Evolutionary conservation across 2,888 invertebrate species (phyloP).

Genomic region (Trichogramma dendrolimi): DNA sequence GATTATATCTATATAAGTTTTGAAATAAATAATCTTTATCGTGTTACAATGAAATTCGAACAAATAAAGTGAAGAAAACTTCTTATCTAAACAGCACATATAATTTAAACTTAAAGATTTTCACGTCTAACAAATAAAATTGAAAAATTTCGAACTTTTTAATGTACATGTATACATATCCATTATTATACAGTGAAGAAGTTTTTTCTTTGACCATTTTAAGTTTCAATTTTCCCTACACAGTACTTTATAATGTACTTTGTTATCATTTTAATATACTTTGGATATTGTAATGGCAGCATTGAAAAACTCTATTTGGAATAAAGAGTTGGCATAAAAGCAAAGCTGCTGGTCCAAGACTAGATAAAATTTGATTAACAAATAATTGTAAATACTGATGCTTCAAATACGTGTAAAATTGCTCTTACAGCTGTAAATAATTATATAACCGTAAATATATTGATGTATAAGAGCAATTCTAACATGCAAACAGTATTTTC

Average conservation of each 20-base stretch:
- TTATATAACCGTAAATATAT: slow-evolving; percentile 9
- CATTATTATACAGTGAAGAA: background rate
- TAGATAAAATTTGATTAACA: slow-evolving; percentile 51
- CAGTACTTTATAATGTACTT: slow-evolving; percentile 4
- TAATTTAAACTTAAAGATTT: no score
- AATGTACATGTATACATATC: background rate
- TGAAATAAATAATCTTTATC: no score
- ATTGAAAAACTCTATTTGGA: slow-evolving; percentile 26
- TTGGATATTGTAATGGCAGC: slow-evolving; percentile 31
- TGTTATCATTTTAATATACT: slow-evolving; percentile 26
- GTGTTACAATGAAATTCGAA: no score
- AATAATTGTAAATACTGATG: slow-evolving; percentile 46
- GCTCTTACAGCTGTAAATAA: slow-evolving; percentile 15
- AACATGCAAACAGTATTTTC: slow-evolving; percentile 25
- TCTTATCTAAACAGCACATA: no score
- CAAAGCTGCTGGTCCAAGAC: slow-evolving; percentile 47
- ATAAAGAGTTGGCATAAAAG: slow-evolving; percentile 36
- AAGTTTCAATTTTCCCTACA: slow-evolving; percentile 19
- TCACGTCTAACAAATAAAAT: no score
- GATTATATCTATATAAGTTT: no score
- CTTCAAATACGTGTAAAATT: slow-evolving; percentile 27
- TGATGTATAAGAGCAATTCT: slow-evolving; percentile 18
- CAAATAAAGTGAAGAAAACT: no score
- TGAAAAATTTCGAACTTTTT: background rate
- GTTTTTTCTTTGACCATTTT: slow-evolving; percentile 19